Base-by-base conservation (phyloP, 37 sponge, comb jelly and placozoan genomes). In the Haliclona indistincta region DNA sequence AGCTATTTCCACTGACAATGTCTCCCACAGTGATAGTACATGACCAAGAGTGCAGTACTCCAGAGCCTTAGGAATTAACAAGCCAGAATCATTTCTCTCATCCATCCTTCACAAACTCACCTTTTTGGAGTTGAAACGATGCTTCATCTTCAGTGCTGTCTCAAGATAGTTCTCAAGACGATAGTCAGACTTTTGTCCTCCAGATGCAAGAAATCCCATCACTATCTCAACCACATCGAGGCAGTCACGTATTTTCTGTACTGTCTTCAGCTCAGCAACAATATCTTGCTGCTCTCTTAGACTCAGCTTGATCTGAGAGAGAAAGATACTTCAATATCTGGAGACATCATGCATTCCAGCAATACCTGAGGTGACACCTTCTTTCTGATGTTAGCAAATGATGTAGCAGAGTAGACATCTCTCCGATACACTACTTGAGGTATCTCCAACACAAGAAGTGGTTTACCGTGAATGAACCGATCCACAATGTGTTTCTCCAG, bases 401-500 rank as follows among this genome's bases (percentile, higher is more conserved):
- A 71, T 32, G 20, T 72, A 66, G 67, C 81, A 30, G 71, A 71
- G 41, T 82, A 76, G 40, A 70, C 71, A 52, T 88, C 88, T 36
- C 76, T 71, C 38, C 72, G 52, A 39, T 82, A 88, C 13, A 61
- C 77, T 28, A 88, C 88, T 43, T 77, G 77, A 45, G 82, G 88
- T 34, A 81, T 77, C 29, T 88, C 82, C 32, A 87, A 64, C 33
- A 78, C 60, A 20, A 85, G 76, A 33, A 38, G 30, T 25, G 93
- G 89, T 41, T 88, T 88, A 13, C 89, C 89, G 53, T 84, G 68
- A 53, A 93, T 80, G 52, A 93, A 93, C 43, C 82, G 41, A 63
- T 93, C 79, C 34, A 83, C 73, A 56, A 93, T 80, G 67, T 93
- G 86, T 29, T 88, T 88, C 80, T 93, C 89, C n/a, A 93, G 82